These are phyloP conservation scores for Eristalinus sepulchralis DNA, from an alignment of 2,888 invertebrate species.

Conservation along the genomic window DNA sequence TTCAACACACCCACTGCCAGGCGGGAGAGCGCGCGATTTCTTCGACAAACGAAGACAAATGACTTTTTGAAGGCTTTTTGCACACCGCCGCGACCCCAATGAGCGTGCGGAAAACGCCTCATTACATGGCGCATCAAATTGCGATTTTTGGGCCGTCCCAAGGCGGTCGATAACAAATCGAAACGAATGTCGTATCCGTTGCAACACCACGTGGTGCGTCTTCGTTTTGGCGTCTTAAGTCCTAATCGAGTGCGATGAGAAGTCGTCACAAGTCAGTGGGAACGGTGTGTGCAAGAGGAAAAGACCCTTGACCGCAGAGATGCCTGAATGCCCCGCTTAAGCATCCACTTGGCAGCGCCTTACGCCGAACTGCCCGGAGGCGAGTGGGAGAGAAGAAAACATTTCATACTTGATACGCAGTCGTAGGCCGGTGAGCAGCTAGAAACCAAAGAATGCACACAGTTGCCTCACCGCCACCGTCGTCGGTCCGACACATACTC, in stretches of 20 bases:
- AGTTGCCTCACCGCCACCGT: neutral
- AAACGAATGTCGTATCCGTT: neutral
- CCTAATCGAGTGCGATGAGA: constrained; percentile 7
- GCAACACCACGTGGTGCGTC: neutral
- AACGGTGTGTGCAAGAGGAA: neutral
- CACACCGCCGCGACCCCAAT: neutral
- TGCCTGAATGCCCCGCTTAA: constrained; percentile 49
- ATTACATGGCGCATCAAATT: neutral
- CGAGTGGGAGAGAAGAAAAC: constrained; percentile 4
- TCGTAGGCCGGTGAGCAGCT: constrained; percentile 40
- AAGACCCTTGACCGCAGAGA: constrained; percentile 40
- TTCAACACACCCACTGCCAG: neutral
- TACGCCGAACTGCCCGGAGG: constrained; percentile 35
- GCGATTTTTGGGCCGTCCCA: neutral
- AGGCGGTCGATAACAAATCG: neutral
- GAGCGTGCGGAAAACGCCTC: neutral
- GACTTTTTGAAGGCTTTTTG: neutral
- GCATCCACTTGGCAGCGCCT: constrained; percentile 40
- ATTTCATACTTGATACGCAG: constrained; percentile 38
- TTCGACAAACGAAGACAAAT: neutral
- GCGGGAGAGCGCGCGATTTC: neutral
- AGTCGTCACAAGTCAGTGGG: constrained; percentile 5
- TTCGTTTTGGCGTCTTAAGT: neutral
- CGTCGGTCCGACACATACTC: neutral
- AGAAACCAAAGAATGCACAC: constrained; percentile 53